Evolutionary conservation across 2,888 invertebrate genomes (phyloP), one percentile per base, ranked within the genome.

Genomic region (Apantesis nais): DNA sequence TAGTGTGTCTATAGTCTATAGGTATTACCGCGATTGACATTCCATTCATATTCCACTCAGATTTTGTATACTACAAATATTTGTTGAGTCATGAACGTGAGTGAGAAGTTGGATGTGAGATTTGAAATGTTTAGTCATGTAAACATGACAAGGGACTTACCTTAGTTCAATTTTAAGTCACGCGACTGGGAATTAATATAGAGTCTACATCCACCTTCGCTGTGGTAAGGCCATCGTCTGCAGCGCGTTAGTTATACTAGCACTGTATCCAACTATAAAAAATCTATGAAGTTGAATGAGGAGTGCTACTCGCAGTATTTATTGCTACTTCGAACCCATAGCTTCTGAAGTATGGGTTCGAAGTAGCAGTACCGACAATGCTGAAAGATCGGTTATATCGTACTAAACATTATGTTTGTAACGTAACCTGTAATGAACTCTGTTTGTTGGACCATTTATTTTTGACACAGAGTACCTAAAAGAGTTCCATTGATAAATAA

Each of bases 401-500:
- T 34, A 34, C 34, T 34, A 34, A 12, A 16, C 16, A 19, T 16
- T 44, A 16, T 16, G 16, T 44, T 2, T 19, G 44, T 48, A 19
- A 44, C 19, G 2, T 52, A 11, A 52, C 48, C n/a, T 52, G n/a
- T 52, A 55, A 55, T 22, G 14, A 55, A 25, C 55, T 55, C 34
- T 14, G 14, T 29, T 31, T 29, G 14, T 62, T 62, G 39, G 29
- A 19, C 8, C 9, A 31, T 63, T 44, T 31, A 44, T 29, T 44
- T 63, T 44, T 44, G 44, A 31, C 22, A 8, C n/a, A 65, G 14
- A 65, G n/a, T 52, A 65, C 52, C 31, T 25, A 66, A 25, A 68
- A 62, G 41, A 62, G 37, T 73, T 64, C 71, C 73, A 66, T 74
- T 75, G 77, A 79, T 76, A 80, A 83, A 84, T 89, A 88, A 89